Evolutionary conservation across 2,113 vertebrate species (phyloP), one percentile per base, ranked within the genome.

Genomic region (Crotalus tigris): DNA sequence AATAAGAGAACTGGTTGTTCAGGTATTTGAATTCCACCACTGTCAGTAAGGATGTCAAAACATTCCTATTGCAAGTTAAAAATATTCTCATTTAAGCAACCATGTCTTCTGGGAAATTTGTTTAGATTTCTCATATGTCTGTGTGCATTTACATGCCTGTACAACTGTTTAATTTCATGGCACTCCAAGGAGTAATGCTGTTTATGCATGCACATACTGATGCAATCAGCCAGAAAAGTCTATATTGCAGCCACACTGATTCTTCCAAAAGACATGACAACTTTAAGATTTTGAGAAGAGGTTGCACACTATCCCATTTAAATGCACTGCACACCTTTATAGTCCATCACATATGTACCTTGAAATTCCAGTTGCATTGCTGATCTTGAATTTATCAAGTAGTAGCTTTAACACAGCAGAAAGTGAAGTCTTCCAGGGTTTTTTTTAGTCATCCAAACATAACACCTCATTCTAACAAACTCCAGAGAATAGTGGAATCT

Each of bases 301-400:
- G 29, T 69, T 33, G 17, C 69, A 81, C 33, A 81, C 33, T 81
- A 21, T 8, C 33, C 69, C 17, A 1, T 39, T 81, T 39, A 39
- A 81, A 81, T 81, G 33, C 15, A 39, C 33, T 39, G 33, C 15
- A n/a, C 64, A 81, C 2, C 17, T 81, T 33, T 81, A 33, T 39
- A 39, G 69, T 81, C n/a, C n/a, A 94, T 87, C 59, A 87, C 90
- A 46, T 23, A n/a, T 94, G 91, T 93, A 89, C 94, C 90, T 97
- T 97, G 95, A 93, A 95, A 97, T 97, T 97, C 96, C 54, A 97
- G 91, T 97, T 96, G 96, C 91, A 91, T 24, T 61, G 86, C 86
- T 81, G 93, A 96, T 86, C 86, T 90, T 58, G 11, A 23, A 13
- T 29, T 59, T 59, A 59, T 89, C 21, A 24, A 59, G 6, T 59